Evolutionary conservation across 2,797 vertebrate genomes (phyloP).

Genomic region (Platalea minor): DNA sequence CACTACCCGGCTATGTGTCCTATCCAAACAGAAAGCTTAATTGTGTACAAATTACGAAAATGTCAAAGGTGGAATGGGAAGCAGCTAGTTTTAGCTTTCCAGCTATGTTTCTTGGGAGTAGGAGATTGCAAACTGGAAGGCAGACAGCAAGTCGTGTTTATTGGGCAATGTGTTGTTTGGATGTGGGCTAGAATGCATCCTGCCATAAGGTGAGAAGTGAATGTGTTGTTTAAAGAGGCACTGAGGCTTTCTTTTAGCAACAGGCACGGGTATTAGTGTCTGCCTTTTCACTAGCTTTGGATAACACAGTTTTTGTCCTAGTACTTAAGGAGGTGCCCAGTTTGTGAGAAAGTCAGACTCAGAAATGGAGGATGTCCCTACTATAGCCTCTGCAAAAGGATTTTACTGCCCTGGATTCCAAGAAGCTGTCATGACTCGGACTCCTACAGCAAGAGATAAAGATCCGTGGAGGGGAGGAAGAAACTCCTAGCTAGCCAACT

Average conservation of each 20-base stretch:
- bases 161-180: not conserved
- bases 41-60: not conserved
- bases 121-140: not conserved
- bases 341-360: not conserved
- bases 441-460: not conserved
- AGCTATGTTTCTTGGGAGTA: not conserved
- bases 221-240: not conserved
- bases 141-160: not conserved
- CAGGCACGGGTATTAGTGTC: not conserved
- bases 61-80: not conserved
- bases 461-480: not conserved
- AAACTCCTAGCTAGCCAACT: not conserved
- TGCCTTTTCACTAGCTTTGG: not conserved
- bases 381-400: not conserved
- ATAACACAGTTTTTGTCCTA: not conserved
- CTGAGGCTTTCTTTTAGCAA: not conserved
- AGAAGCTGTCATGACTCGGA: not conserved
- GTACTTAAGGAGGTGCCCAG: not conserved
- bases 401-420: not conserved
- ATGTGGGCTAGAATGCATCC: not conserved
- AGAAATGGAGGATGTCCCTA: not conserved
- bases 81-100: not conserved
- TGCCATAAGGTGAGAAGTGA: not conserved
- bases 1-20: not conserved
- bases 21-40: not conserved